Evolutionary conservation across 2,888 invertebrate species (phyloP).

Genomic region (Acleris cristana): DNA sequence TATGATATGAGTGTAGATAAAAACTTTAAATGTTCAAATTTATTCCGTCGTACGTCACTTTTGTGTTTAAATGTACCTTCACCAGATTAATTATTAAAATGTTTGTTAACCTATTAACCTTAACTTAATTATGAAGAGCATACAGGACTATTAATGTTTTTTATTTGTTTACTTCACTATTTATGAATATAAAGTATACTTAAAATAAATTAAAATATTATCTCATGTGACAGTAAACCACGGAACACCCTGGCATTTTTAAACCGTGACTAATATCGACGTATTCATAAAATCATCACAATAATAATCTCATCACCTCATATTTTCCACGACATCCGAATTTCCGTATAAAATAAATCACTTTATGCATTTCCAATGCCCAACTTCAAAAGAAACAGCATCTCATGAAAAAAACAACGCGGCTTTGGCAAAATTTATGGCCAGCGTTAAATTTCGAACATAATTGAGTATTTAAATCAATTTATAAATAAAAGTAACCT

Average conservation of each 20-base stretch:
- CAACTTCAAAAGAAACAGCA: constrained; percentile 28
- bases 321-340: neutral
- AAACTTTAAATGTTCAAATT: too few species aligned
- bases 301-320: constrained; percentile 2
- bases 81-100: too few species aligned
- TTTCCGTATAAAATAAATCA: constrained; percentile 17
- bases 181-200: too few species aligned
- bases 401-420: constrained; percentile 13
- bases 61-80: too few species aligned
- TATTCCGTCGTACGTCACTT: too few species aligned
- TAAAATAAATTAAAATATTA: too few species aligned
- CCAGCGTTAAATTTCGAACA: constrained; percentile 31
- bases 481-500: constrained; percentile 40
- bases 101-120: too few species aligned
- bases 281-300: neutral
- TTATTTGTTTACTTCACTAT: too few species aligned
- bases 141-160: too few species aligned
- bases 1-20: too few species aligned
- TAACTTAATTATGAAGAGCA: too few species aligned
- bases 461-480: constrained; percentile 42
- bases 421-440: constrained; percentile 22
- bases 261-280: neutral
- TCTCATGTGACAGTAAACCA: too few species aligned
- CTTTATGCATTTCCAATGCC: constrained; percentile 9
- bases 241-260: neutral